phyloP scores from a whole-genome alignment of 2,113 vertebrate genomes.

The Ageneiosus marmoratus region DNA sequence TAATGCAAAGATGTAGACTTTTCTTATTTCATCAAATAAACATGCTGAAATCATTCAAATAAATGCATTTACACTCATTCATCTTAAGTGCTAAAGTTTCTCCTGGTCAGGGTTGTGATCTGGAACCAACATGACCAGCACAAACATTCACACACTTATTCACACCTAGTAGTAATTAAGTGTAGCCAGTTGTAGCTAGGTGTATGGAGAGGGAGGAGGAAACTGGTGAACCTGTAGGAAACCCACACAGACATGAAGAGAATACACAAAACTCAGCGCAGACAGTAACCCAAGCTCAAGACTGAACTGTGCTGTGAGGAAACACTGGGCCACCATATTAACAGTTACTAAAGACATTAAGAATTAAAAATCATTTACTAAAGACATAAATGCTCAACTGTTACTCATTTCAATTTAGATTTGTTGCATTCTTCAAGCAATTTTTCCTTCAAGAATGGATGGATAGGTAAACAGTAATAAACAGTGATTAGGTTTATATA shows the following conservation, averaged over 20 bases:
- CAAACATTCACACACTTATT: neutral
- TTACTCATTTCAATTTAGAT: conserved; percentile 25
- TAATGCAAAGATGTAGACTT: neutral
- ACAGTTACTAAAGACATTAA: neutral
- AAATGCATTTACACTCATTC: neutral
- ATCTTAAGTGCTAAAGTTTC: neutral
- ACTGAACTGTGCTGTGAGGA: neutral
- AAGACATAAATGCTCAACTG: conserved; percentile 14
- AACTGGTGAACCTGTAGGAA: neutral
- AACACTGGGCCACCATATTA: neutral
- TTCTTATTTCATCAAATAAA: neutral
- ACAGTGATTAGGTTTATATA: neutral
- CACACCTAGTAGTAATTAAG: neutral
- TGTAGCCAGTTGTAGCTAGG: neutral
- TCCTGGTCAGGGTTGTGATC: neutral
- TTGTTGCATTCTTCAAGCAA: neutral
- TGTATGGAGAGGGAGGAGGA: neutral
- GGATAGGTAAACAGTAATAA: neutral
- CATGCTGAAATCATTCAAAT: neutral
- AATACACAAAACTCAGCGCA: neutral
- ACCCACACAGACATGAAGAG: neutral
- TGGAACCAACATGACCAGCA: neutral
- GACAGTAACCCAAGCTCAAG: neutral
- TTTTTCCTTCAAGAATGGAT: neutral
- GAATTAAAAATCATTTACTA: neutral